These are phyloP conservation scores for Echinops telfairi DNA, from an alignment of 2,113 vertebrate genomes.

Conservation along the genomic window DNA sequence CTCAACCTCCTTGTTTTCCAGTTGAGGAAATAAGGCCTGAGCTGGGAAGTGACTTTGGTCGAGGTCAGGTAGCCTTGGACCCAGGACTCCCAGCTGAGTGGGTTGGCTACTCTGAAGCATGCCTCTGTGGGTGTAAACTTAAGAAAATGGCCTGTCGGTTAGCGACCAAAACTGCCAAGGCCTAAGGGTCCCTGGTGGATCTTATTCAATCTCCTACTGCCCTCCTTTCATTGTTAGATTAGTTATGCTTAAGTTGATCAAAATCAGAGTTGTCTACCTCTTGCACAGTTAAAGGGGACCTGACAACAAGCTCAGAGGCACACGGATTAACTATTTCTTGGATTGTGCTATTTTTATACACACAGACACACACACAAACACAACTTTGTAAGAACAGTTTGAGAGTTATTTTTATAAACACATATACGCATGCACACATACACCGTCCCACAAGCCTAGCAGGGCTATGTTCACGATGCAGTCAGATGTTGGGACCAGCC, in stretches of 20 bases:
- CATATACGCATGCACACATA: no score
- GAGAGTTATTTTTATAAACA: conserved; percentile 28
- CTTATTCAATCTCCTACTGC: neutral
- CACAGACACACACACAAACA: neutral
- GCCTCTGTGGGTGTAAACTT: neutral
- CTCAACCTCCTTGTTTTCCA: conserved; percentile 29
- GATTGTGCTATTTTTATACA: conserved; percentile 16
- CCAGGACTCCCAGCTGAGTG: neutral
- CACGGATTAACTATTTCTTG: neutral
- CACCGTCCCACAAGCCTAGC: no score
- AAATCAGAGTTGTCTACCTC: neutral
- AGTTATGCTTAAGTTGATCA: no score
- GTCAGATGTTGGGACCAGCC: neutral
- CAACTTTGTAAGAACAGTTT: neutral
- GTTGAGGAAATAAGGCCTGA: conserved; percentile 9
- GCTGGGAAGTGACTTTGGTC: conserved; percentile 36
- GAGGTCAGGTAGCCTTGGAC: neutral
- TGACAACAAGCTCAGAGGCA: neutral
- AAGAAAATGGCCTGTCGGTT: neutral
- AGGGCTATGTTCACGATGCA: neutral
- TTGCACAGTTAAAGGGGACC: conserved; percentile 26
- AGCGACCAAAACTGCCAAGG: neutral
- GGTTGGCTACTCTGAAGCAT: neutral
- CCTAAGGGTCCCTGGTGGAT: neutral
- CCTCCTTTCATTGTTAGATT: no score